These are phyloP conservation scores for Gila orcuttii DNA, from an alignment of 2,113 vertebrate genomes.

Conservation along the genomic window DNA sequence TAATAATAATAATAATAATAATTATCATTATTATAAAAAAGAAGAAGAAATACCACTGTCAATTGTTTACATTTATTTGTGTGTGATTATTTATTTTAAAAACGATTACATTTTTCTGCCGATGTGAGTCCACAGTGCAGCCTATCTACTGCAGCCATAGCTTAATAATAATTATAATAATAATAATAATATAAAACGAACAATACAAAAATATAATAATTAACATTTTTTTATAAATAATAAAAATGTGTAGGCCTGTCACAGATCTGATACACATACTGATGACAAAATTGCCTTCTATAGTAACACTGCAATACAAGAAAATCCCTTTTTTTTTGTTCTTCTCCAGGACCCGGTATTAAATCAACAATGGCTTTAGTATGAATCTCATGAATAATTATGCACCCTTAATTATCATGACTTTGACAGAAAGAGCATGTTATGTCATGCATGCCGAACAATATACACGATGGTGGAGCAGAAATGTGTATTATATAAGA, in stretches of 20 bases:
- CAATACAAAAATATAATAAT: neutral
- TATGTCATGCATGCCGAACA: slow-evolving; percentile 15
- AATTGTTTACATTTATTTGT: too few relatives aligned
- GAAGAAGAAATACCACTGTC: neutral
- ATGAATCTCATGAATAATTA: slow-evolving; percentile 45
- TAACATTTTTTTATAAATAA: neutral
- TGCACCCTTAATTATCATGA: slow-evolving; percentile 28
- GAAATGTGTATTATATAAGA: slow-evolving; percentile 34
- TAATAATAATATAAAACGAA: neutral
- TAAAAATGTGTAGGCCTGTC: neutral
- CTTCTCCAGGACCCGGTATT: neutral
- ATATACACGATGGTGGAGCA: slow-evolving; percentile 19
- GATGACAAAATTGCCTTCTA: neutral
- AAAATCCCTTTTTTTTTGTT: neutral
- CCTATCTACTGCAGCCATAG: neutral
- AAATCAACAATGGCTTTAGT: neutral
- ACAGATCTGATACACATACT: neutral
- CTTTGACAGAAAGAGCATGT: slow-evolving; percentile 22
- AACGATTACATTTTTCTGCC: too few relatives aligned
- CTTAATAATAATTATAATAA: too few relatives aligned
- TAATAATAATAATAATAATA: too few relatives aligned
- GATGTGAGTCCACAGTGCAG: neutral
- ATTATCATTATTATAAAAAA: neutral
- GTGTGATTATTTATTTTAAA: neutral
- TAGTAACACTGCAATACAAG: slow-evolving; percentile 7